These are phyloP conservation scores for Vultur gryphus DNA, from an alignment of 2,797 vertebrate species.

Conservation along the genomic window DNA sequence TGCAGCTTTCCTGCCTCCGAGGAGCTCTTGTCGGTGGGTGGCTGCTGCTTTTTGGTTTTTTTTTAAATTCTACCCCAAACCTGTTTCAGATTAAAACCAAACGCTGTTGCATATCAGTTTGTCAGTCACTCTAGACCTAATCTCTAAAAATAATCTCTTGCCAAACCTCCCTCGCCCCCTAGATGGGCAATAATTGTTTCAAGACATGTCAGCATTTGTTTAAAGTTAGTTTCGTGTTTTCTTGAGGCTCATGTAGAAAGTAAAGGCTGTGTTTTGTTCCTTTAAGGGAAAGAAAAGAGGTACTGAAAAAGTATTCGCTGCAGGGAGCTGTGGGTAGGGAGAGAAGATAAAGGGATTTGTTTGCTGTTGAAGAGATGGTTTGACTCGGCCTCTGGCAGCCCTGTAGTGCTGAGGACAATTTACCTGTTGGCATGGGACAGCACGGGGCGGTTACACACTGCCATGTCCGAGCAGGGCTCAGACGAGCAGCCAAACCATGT, in stretches of 20 bases:
- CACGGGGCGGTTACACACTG: rapidly evolving
- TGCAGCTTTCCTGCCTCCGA: background rate
- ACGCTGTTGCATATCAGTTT: constrained; percentile 2
- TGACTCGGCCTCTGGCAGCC: constrained; percentile 52
- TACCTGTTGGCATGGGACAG: constrained; percentile 8
- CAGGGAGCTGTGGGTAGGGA: background rate
- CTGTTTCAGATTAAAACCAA: constrained; percentile 58
- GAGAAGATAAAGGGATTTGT: background rate
- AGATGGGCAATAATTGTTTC: constrained; percentile 63
- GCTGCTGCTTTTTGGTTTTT: background rate
- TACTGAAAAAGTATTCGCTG: background rate
- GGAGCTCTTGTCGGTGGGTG: background rate
- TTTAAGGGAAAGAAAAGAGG: constrained; percentile 32
- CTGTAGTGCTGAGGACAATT: constrained; percentile 37
- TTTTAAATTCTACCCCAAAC: background rate
- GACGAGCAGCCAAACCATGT: rapidly evolving
- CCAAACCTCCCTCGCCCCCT: constrained; percentile 2
- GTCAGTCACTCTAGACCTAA: constrained; percentile 34
- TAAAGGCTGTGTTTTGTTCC: constrained; percentile 28
- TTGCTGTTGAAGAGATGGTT: constrained; percentile 23
- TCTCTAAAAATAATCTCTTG: constrained; percentile 60
- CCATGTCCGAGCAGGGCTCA: background rate
- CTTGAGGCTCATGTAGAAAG: constrained; percentile 8
- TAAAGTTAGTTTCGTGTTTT: constrained; percentile 37
- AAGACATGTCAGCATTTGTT: constrained; percentile 64